These are phyloP conservation scores for Idaea straminata DNA, from an alignment of 2,888 invertebrate species.

Conservation along the genomic window DNA sequence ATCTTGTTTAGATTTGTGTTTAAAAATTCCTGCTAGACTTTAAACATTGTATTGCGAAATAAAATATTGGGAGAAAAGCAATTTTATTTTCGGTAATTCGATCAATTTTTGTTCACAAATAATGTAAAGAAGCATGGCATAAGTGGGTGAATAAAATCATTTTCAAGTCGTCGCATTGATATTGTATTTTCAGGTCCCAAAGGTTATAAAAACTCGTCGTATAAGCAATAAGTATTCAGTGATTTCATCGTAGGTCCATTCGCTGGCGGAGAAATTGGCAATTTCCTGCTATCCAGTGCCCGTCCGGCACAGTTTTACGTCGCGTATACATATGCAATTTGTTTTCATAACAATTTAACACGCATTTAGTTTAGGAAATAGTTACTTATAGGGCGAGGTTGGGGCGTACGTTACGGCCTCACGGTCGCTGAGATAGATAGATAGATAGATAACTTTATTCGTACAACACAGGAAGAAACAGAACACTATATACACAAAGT, in stretches of 20 bases:
- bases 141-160: background rate
- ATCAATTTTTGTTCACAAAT: background rate
- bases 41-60: too few species aligned
- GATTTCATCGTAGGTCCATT: slow-evolving; percentile 26
- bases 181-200: background rate
- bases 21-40: too few species aligned
- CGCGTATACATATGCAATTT: slow-evolving; percentile 38
- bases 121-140: background rate
- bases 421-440: too few species aligned
- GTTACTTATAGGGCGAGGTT: too few species aligned
- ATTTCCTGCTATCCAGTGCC: slow-evolving; percentile 55
- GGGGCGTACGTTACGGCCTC: too few species aligned
- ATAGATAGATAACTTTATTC: too few species aligned
- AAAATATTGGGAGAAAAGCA: too few species aligned
- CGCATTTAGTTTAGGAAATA: background rate
- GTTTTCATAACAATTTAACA: slow-evolving; percentile 39
- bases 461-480: too few species aligned
- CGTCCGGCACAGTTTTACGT: slow-evolving; percentile 41
- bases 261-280: slow-evolving; percentile 60
- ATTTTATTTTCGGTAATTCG: too few species aligned
- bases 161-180: background rate
- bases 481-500: too few species aligned
- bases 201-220: background rate
- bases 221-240: slow-evolving; percentile 35
- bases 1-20: too few species aligned